phyloP scores from a whole-genome alignment of 2,113 vertebrate species.

The Microtus ochrogaster region DNA sequence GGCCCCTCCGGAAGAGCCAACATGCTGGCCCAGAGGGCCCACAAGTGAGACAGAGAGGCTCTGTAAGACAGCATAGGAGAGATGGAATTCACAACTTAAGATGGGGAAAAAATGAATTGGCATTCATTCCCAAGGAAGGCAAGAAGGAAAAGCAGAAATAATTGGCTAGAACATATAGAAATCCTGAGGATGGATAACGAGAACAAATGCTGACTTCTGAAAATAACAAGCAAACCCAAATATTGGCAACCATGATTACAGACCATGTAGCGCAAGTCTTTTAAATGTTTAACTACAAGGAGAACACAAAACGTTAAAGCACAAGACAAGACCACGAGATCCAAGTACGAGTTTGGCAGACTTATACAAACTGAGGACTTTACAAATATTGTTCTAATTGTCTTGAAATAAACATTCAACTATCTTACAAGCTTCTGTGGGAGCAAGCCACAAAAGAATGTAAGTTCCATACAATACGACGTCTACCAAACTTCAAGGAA shows the following conservation, averaged over 20 bases:
- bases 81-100: not conserved
- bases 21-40: not conserved
- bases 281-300: not conserved
- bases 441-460: not conserved
- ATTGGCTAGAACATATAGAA: no score
- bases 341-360: not conserved
- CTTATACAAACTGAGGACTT: not conserved
- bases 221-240: not conserved
- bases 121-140: not conserved
- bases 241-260: not conserved
- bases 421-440: no score
- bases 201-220: not conserved
- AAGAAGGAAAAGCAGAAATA: not conserved
- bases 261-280: not conserved
- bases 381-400: not conserved
- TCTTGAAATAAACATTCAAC: not conserved
- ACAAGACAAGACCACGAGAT: not conserved
- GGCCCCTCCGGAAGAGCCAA: not conserved
- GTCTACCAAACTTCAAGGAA: not conserved
- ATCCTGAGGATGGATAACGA: no score
- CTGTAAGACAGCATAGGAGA: not conserved
- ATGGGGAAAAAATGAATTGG: not conserved
- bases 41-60: not conserved
- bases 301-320: not conserved
- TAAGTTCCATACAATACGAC: not conserved